Percentiles rank a stretch among this genome's conserved stretches.
These are phyloP conservation scores for Noctua pronuba DNA, from an alignment of 2,888 invertebrate genomes.

Conservation along the genomic window DNA sequence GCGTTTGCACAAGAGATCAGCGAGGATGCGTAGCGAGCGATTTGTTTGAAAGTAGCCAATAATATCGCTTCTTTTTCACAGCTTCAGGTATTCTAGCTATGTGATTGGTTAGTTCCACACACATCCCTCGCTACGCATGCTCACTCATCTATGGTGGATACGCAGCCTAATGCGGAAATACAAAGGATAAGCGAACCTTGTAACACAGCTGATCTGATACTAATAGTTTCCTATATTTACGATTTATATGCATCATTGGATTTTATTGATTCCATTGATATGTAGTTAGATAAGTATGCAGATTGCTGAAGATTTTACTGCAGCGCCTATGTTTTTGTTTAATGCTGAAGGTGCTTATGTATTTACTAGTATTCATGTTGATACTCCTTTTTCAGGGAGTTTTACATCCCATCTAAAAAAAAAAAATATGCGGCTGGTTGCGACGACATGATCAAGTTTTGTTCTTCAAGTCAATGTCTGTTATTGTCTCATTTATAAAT, in stretches of 20 bases:
- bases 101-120: no score
- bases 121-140: no score
- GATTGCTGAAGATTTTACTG: not conserved
- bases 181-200: constrained; percentile 17
- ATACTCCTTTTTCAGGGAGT: not conserved
- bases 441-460: no score
- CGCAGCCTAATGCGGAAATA: constrained; percentile 29
- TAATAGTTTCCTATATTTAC: constrained; percentile 31
- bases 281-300: not conserved
- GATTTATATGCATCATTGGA: constrained; percentile 17
- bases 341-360: not conserved
- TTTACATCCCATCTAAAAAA: no score
- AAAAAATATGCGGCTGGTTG: no score
- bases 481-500: not conserved
- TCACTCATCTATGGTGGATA: no score
- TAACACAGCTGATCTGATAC: not conserved
- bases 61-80: no score
- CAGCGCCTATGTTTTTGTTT: not conserved
- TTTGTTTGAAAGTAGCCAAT: no score
- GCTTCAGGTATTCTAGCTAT: no score
- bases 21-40: no score
- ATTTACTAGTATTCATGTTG: not conserved
- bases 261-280: constrained; percentile 17
- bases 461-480: not conserved
- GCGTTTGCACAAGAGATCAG: no score